Percentiles rank a stretch among this genome's conserved stretches.
These are phyloP conservation scores for Ametastegia equiseti DNA, from an alignment of 2,888 invertebrate species.

Conservation along the genomic window DNA sequence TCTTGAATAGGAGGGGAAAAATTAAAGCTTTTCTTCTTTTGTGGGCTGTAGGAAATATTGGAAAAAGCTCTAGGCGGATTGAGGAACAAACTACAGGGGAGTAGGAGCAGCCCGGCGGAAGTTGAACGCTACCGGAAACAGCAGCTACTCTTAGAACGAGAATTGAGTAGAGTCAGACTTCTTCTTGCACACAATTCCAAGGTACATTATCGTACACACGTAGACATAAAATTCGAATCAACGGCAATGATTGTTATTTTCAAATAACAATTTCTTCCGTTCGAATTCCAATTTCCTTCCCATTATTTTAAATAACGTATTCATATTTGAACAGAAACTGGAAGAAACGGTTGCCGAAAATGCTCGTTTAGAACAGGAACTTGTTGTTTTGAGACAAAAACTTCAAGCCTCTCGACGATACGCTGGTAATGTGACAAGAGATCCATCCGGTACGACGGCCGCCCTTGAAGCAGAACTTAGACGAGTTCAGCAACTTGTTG, in stretches of 20 bases:
- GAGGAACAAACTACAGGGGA: constrained; percentile 82
- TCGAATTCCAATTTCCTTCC: background rate
- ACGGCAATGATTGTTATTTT: too few species aligned
- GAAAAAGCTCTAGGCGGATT: constrained; percentile 83
- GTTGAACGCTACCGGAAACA: constrained; percentile 84
- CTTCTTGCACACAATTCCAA: constrained; percentile 94
- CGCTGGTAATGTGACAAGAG: constrained; percentile 65
- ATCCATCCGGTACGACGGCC: constrained; percentile 79
- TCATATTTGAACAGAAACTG: constrained; percentile 83
- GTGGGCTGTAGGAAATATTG: constrained; percentile 79
- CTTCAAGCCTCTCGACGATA: constrained; percentile 84
- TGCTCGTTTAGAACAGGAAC: constrained; percentile 91
- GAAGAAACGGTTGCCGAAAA: constrained; percentile 96
- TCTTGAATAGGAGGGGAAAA: constrained; percentile 24
- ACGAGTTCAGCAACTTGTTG: constrained; percentile 89
- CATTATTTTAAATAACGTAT: background rate
- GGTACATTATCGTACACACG: constrained; percentile 79
- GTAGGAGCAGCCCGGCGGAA: constrained; percentile 80
- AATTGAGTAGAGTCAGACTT: constrained; percentile 89
- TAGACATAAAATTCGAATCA: too few species aligned
- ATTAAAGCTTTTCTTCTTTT: constrained; percentile 15
- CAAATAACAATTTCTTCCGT: too few species aligned
- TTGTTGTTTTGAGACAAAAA: constrained; percentile 90
- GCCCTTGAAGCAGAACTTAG: constrained; percentile 88
- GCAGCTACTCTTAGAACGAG: constrained; percentile 85